These are phyloP conservation scores for Helarctos malayanus DNA, from an alignment of 2,797 vertebrate genomes.

Conservation along the genomic window DNA sequence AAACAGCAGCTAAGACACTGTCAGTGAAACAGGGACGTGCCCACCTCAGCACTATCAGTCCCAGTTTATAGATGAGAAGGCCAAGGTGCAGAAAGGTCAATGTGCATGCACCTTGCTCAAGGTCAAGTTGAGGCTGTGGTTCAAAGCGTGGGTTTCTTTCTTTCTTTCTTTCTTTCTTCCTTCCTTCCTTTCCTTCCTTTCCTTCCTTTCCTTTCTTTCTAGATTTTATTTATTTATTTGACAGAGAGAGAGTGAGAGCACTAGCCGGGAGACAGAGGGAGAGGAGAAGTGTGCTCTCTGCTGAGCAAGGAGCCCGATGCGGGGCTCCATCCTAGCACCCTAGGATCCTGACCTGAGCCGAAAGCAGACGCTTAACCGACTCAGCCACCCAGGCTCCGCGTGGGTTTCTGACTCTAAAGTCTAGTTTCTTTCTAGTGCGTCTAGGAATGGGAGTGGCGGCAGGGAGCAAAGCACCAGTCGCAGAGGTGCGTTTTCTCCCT, in stretches of 20 bases:
- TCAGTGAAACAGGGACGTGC: background rate
- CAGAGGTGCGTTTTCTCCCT: background rate
- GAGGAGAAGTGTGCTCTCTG: too few species aligned
- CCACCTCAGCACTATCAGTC: background rate
- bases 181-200: too few species aligned
- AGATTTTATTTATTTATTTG: too few species aligned
- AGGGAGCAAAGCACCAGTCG: background rate
- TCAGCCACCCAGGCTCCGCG: too few species aligned
- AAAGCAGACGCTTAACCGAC: too few species aligned
- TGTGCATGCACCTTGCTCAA: background rate
- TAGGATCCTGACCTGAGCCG: too few species aligned
- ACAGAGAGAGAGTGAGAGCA: too few species aligned
- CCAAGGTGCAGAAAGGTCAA: background rate
- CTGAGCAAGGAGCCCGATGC: too few species aligned
- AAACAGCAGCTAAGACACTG: background rate
- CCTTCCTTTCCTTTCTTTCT: too few species aligned
- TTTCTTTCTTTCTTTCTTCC: too few species aligned
- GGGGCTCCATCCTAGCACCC: too few species aligned
- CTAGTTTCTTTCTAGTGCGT: background rate
- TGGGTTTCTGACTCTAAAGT: background rate
- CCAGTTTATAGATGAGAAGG: background rate
- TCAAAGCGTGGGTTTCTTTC: background rate
- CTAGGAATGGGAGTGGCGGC: background rate
- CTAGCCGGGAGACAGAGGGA: too few species aligned
- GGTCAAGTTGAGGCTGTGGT: background rate